These are phyloP conservation scores for Petrocephalus zakoni DNA, from an alignment of 2,113 vertebrate species.

Conservation along the genomic window DNA sequence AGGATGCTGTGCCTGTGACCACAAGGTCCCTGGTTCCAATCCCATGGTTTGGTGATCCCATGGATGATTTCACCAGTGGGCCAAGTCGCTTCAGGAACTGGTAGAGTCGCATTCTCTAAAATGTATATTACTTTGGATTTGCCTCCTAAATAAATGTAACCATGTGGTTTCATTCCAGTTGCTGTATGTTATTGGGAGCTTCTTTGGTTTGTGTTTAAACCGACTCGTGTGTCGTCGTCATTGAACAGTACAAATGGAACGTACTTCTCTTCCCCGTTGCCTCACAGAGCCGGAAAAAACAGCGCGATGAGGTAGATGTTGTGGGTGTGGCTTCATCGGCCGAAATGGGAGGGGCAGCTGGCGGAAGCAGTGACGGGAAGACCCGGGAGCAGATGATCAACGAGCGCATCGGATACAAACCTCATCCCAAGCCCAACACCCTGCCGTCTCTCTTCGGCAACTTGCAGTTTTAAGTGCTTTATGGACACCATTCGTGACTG, in stretches of 20 bases:
- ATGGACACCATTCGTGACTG: constrained; percentile 9
- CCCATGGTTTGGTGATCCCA: background rate
- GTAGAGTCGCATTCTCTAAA: background rate
- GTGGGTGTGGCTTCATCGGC: constrained; percentile 58
- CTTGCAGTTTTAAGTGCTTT: constrained; percentile 64
- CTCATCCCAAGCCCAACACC: constrained; percentile 80
- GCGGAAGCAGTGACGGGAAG: constrained; percentile 64
- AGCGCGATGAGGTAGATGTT: constrained; percentile 78
- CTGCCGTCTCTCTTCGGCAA: constrained; percentile 82
- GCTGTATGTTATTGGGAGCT: background rate
- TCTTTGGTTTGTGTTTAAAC: background rate
- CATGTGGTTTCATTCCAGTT: background rate
- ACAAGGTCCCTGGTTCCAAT: background rate
- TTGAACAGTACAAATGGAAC: background rate
- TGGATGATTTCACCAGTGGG: background rate
- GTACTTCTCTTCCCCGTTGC: background rate
- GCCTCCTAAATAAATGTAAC: background rate
- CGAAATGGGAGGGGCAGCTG: constrained; percentile 64
- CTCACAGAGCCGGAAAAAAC: constrained; percentile 78
- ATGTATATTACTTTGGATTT: background rate
- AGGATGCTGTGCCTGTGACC: background rate
- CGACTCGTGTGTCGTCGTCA: background rate
- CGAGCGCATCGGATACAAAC: constrained; percentile 91
- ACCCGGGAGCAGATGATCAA: constrained; percentile 82
- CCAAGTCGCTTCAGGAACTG: background rate